These are phyloP conservation scores for Sycobia sp. DNA, from an alignment of 1,140 invertebrate species.

Conservation along the genomic window DNA sequence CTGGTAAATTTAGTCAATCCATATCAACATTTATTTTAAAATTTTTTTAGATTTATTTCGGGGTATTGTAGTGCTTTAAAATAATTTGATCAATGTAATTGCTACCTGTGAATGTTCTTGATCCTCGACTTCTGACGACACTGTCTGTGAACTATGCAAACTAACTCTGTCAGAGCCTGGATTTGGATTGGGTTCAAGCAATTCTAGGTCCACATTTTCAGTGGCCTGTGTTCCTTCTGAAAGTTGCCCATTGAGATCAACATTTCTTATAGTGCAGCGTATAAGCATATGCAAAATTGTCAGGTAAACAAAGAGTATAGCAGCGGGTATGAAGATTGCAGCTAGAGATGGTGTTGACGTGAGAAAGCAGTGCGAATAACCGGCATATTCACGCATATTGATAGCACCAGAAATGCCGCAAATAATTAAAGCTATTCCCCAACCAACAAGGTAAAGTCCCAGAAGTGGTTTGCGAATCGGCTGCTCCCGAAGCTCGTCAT, in stretches of 20 bases:
- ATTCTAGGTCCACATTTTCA: constrained; percentile 80
- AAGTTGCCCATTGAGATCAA: constrained; percentile 71
- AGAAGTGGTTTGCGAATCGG: constrained; percentile 81
- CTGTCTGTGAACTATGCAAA: constrained; percentile 68
- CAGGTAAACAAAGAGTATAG: constrained; percentile 75
- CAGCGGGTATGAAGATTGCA: constrained; percentile 79
- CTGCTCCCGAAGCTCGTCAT: constrained; percentile 72
- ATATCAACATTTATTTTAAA: too few species aligned
- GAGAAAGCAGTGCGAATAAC: constrained; percentile 84
- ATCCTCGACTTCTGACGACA: constrained; percentile 78
- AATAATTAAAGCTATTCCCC: constrained; percentile 86
- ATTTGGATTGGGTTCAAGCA: constrained; percentile 69
- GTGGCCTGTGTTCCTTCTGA: constrained; percentile 82
- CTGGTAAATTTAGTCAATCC: too few species aligned
- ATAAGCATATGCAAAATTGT: constrained; percentile 77
- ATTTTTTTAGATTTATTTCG: not conserved
- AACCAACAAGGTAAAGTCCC: constrained; percentile 88
- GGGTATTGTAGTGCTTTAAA: not conserved
- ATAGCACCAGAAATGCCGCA: constrained; percentile 90
- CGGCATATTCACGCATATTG: constrained; percentile 82
- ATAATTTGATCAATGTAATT: not conserved
- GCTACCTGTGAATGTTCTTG: constrained; percentile 73
- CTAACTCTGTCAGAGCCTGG: constrained; percentile 63
- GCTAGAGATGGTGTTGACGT: constrained; percentile 78
- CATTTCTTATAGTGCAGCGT: constrained; percentile 73